These are phyloP conservation scores for Cremastobaeus sp. DNA, from an alignment of 2,888 invertebrate species.

Conservation along the genomic window DNA sequence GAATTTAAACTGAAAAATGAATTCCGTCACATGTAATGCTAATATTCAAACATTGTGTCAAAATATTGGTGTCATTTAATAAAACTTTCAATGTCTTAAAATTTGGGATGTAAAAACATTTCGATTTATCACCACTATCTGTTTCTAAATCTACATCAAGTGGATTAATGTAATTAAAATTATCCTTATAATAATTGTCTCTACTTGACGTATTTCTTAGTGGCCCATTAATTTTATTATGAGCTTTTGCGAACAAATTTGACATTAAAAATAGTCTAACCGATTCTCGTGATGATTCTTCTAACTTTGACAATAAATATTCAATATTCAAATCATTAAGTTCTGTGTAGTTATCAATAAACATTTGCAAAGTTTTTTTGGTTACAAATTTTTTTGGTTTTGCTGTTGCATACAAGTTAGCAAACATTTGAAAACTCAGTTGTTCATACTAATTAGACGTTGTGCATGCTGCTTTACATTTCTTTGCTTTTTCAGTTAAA, in stretches of 20 bases:
- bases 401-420: conserved; percentile 11
- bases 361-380: conserved; percentile 18
- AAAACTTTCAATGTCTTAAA: conserved; percentile 9
- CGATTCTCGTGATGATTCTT: conserved; percentile 5
- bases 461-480: not conserved
- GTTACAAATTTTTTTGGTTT: conserved; percentile 23
- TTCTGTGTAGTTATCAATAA: conserved; percentile 8
- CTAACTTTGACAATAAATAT: conserved; percentile 14
- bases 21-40: conserved; percentile 1
- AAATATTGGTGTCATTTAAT: conserved; percentile 13
- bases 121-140: not conserved
- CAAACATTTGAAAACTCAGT: conserved; percentile 17
- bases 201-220: conserved; percentile 6
- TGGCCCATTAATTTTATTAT: conserved; percentile 16
- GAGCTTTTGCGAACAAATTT: conserved; percentile 25
- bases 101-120: conserved; percentile 24
- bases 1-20: conserved; percentile 11
- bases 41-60: conserved; percentile 16
- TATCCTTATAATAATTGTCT: conserved; percentile 14
- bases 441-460: conserved; percentile 6
- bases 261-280: not conserved
- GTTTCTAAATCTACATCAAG: not conserved
- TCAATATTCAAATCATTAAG: conserved; percentile 24
- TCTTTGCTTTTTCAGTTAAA: not conserved
- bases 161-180: conserved; percentile 24